A percentile compares a stretch with the other conserved stretches of the same genome.
Conservation (phyloP, 2,113 vertebrate species). For the Scomber colias region DNA sequence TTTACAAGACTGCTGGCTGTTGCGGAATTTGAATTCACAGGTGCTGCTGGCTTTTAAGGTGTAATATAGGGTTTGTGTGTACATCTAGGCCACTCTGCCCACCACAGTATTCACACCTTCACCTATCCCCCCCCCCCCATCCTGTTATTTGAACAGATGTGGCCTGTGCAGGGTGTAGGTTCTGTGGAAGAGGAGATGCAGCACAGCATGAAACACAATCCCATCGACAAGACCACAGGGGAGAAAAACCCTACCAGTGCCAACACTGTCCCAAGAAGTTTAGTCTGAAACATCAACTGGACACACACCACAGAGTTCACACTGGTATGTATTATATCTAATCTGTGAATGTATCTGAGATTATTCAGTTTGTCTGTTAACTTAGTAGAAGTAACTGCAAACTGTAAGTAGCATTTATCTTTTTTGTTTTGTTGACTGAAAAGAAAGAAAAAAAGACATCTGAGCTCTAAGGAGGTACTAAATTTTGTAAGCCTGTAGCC, state of each 20-base stretch:
- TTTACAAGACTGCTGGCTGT: not conserved
- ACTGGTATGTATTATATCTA: slow-evolving; percentile 81
- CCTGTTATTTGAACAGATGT: slow-evolving; percentile 58
- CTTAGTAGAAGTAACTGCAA: not conserved
- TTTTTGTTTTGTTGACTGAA: too few relatives aligned
- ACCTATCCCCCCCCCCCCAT: not conserved
- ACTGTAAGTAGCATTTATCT: not conserved
- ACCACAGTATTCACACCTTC: slow-evolving; percentile 26
- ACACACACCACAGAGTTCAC: slow-evolving; percentile 89
- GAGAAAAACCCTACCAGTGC: slow-evolving; percentile 85
- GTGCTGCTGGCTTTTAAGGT: not conserved
- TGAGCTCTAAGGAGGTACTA: too few relatives aligned
- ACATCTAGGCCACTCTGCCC: not conserved
- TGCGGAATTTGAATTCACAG: not conserved
- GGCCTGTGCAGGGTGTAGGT: slow-evolving; percentile 56
- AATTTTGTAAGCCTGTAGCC: too few relatives aligned
- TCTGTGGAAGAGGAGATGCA: slow-evolving; percentile 56
- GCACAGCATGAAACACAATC: slow-evolving; percentile 51
- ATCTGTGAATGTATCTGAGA: not conserved
- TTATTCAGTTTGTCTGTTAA: too few relatives aligned
- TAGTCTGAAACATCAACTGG: slow-evolving; percentile 90
- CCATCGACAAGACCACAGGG: slow-evolving; percentile 63
- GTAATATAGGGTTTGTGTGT: not conserved
- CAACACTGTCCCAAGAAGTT: slow-evolving; percentile 87
- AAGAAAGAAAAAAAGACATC: too few relatives aligned